These are phyloP conservation scores for Netelia fuscicornis DNA, from an alignment of 2,888 invertebrate genomes.

Conservation along the genomic window DNA sequence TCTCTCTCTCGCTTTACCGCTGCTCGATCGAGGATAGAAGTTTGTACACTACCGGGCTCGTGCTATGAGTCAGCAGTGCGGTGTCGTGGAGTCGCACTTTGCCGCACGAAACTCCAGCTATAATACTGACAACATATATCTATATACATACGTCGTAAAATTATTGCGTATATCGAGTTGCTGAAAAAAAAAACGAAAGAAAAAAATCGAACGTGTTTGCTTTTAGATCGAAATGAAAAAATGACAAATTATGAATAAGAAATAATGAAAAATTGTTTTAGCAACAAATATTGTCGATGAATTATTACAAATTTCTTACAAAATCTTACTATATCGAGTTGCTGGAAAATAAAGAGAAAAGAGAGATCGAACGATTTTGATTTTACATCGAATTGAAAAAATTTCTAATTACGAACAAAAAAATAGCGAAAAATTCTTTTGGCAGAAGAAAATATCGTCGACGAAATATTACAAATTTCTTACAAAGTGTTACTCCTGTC, in stretches of 20 bases:
- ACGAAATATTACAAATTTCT: too few species aligned
- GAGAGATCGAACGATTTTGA: too few species aligned
- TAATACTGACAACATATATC: not conserved
- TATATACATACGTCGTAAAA: not conserved
- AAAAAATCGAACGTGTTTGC: too few species aligned
- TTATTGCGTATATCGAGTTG: not conserved
- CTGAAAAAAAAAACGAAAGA: too few species aligned
- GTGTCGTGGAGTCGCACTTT: constrained; percentile 65
- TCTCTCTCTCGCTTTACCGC: constrained; percentile 1
- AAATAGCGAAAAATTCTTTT: not conserved
- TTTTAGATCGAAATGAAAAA: not conserved
- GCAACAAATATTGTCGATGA: too few species aligned
- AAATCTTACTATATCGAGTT: not conserved
- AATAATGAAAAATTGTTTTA: not conserved
- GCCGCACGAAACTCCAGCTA: constrained; percentile 57
- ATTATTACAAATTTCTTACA: too few species aligned
- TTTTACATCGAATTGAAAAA: not conserved
- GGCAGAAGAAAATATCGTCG: too few species aligned
- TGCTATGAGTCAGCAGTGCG: constrained; percentile 64
- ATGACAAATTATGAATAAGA: not conserved
- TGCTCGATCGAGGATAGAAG: constrained; percentile 37
- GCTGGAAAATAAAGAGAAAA: too few species aligned
- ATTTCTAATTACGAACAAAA: not conserved
- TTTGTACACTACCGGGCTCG: constrained; percentile 20
- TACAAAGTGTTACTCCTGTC: too few species aligned